phyloP scores from a whole-genome alignment of 2,888 invertebrate genomes.

The Microdon myrmicae region DNA sequence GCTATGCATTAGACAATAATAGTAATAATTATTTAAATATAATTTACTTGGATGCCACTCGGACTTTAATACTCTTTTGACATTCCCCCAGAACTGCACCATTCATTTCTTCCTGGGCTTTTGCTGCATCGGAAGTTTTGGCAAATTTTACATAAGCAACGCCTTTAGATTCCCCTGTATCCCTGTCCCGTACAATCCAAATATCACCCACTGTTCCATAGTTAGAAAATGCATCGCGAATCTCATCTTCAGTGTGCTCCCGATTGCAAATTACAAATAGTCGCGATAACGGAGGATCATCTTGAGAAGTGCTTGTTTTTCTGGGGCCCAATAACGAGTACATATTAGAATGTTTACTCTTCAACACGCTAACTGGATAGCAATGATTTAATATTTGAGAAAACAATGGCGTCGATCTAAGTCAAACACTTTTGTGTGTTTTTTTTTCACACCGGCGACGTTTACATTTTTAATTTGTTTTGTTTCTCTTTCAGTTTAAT shows the following conservation, averaged over 20 bases:
- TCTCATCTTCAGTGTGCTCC: constrained; percentile 79
- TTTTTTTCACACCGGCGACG: no score
- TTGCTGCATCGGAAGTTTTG: constrained; percentile 90
- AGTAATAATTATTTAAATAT: constrained; percentile 37
- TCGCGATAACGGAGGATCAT: constrained; percentile 85
- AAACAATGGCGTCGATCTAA: no score
- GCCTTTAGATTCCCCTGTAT: constrained; percentile 84
- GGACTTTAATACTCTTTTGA: constrained; percentile 84
- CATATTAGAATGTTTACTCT: no score
- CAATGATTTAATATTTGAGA: no score
- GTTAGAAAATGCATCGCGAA: constrained; percentile 79
- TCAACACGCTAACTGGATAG: no score
- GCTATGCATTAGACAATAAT: no score
- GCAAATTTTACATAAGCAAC: constrained; percentile 89
- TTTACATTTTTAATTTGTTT: no score
- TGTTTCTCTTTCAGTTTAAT: no score
- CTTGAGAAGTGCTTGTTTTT: no score
- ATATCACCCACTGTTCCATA: constrained; percentile 89
- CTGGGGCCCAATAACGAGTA: no score
- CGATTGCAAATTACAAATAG: constrained; percentile 88
- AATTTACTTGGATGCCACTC: constrained; percentile 82
- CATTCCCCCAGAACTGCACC: constrained; percentile 72
- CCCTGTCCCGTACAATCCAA: constrained; percentile 84
- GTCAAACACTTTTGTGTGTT: no score
- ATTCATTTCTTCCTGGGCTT: constrained; percentile 85